Evolutionary conservation across 1,140 invertebrate species (phyloP), one percentile per base, ranked within the genome.

Genomic region (Prorops nasuta): DNA sequence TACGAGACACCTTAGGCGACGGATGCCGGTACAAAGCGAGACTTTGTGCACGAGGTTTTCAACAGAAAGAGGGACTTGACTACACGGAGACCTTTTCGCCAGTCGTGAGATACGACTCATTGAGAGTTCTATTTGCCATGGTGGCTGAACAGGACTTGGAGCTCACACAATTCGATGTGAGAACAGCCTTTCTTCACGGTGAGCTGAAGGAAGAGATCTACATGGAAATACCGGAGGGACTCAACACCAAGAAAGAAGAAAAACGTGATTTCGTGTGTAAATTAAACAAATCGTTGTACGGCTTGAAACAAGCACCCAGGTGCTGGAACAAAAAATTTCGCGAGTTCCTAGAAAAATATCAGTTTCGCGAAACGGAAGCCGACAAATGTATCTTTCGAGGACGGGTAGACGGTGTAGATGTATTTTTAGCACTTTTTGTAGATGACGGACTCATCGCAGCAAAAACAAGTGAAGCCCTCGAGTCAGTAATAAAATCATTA

Each of bases 271-370:
- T 45, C 50, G 57, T 60, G 39, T 70, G 52, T 16, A 58, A 47
- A 34, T 34, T 77, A 6, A 64, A 61, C 19, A 74, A 71, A 54
- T 59, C 63, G 6, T 20, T 79, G 10, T 78, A 78, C 57, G 74
- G 68, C 3, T 44, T 79, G 10, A 72, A 76, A 49, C 74, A 80
- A 46, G 60, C 69, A 12, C 64, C 70, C 12, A 45, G 66, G 21
- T 53, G 49, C 4, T 79, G 74, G 74, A 67, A 76, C 49, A 49
- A 65, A 18, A 51, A 28, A 40, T 56, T 62, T n/a, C 38, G 34
- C 32, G 18, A 39, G 12, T 32, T 54, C 10, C 40, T 58, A 2
- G 43, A 17, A 4, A 9, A 36, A 14, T 21, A n/a, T 35, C 37
- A 46, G 8, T 14, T 46, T 7, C n/a, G 35, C 17, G 10, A 10